Percentiles rank a stretch among this genome's conserved stretches.
These are phyloP conservation scores for Caenorhabditis japonica DNA, from an alignment of 2,888 invertebrate species.

Conservation along the genomic window DNA sequence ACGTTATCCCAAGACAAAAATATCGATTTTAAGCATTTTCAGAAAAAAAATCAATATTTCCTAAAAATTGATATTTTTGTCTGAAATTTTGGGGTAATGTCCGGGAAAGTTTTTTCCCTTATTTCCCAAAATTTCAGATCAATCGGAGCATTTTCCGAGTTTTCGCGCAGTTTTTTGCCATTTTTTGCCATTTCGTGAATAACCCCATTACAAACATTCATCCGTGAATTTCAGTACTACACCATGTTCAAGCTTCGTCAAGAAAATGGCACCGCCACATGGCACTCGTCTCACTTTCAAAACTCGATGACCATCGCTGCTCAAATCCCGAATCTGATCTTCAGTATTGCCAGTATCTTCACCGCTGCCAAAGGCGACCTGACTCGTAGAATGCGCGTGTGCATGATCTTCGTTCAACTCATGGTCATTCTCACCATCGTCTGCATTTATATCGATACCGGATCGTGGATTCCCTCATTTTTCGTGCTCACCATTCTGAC, in stretches of 20 bases:
- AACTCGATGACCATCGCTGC: slow-evolving; percentile 88
- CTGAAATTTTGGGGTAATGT: too few species aligned
- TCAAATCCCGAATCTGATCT: slow-evolving; percentile 92
- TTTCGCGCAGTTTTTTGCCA: too few species aligned
- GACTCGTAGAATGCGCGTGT: slow-evolving; percentile 85
- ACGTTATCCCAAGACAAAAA: too few species aligned
- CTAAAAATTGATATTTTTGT: too few species aligned
- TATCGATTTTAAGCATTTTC: too few species aligned
- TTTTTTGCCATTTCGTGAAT: too few species aligned
- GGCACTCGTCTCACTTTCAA: slow-evolving; percentile 85
- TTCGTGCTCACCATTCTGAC: slow-evolving; percentile 79
- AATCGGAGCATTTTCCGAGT: too few species aligned
- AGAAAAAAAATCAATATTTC: too few species aligned
- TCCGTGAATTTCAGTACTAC: slow-evolving; percentile 80
- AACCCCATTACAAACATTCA: background rate
- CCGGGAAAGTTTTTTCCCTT: too few species aligned
- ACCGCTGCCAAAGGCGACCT: slow-evolving; percentile 83
- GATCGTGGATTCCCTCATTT: slow-evolving; percentile 77
- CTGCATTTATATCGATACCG: slow-evolving; percentile 79
- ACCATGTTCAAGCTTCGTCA: slow-evolving; percentile 85
- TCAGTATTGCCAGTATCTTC: slow-evolving; percentile 81
- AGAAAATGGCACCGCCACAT: slow-evolving; percentile 11
- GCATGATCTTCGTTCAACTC: slow-evolving; percentile 69
- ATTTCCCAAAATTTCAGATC: too few species aligned
- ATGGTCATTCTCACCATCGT: slow-evolving; percentile 78